Evolutionary conservation across 2,888 invertebrate genomes (phyloP).

Genomic region (Campoplex capitator): DNA sequence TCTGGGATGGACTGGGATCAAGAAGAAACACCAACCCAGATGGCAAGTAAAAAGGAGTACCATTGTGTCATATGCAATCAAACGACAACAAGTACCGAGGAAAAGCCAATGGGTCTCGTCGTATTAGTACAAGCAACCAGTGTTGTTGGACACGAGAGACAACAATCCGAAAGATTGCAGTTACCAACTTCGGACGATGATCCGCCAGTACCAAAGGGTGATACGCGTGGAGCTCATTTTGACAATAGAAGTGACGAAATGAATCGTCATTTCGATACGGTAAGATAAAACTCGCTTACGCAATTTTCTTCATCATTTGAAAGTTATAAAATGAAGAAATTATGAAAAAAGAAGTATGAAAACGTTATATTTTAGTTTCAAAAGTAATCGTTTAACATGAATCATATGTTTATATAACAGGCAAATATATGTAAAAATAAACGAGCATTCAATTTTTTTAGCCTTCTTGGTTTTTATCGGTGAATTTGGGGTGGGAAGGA

Average conservation of each 20-base stretch:
- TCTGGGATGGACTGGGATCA: conserved; percentile 89
- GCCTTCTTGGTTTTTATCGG: conserved; percentile 92
- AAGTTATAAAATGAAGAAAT: not conserved
- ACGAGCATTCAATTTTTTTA: conserved; percentile 74
- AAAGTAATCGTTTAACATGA: too few relatives aligned
- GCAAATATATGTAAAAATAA: not conserved
- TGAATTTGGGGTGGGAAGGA: conserved; percentile 94
- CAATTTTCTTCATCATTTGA: not conserved
- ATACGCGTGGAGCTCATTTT: conserved; percentile 91
- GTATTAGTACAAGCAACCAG: conserved; percentile 94
- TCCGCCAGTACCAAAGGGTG: conserved; percentile 86
- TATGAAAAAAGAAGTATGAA: not conserved
- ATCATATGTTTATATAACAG: too few relatives aligned
- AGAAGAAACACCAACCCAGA: conserved; percentile 86
- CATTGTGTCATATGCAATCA: conserved; percentile 98
- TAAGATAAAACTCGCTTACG: not conserved
- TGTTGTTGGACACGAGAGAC: conserved; percentile 92
- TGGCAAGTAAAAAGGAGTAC: conserved; percentile 89
- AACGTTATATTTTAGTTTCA: not conserved
- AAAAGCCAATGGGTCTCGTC: conserved; percentile 94
- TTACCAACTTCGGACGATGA: conserved; percentile 89
- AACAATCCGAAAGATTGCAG: conserved; percentile 86
- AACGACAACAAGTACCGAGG: conserved; percentile 93
- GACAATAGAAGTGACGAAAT: conserved; percentile 92
- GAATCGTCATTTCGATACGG: conserved; percentile 89